Conservation (phyloP, 2,113 vertebrate species). For the Carassius gibelio region DNA sequence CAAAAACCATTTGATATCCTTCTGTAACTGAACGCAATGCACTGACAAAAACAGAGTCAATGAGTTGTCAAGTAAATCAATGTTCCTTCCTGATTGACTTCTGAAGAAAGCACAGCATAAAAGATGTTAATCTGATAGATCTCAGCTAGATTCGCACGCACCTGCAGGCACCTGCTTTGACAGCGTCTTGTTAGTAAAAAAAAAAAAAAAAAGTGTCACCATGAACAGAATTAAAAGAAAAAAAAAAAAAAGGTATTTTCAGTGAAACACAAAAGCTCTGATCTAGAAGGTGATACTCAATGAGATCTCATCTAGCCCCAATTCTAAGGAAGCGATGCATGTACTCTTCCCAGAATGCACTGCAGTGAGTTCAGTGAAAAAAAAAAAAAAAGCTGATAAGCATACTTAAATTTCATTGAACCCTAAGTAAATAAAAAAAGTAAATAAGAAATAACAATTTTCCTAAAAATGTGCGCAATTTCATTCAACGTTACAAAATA, state of each 20-base stretch:
- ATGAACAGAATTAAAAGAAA: not conserved
- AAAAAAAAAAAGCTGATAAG: not conserved
- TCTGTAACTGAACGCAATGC: not conserved
- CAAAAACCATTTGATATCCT: not conserved
- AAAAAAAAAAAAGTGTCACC: not conserved
- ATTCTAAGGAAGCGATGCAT: not conserved
- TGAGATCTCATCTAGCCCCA: not conserved
- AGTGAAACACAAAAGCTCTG: not conserved
- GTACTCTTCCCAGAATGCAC: not conserved
- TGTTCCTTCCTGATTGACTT: slow-evolving; percentile 35
- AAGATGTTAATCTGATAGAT: slow-evolving; percentile 20
- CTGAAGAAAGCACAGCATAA: slow-evolving; percentile 19
- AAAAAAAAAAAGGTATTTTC: not conserved
- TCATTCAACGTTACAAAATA: not conserved
- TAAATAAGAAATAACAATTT: not conserved
- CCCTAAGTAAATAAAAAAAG: not conserved
- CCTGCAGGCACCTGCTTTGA: slow-evolving; percentile 11
- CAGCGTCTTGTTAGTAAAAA: not conserved
- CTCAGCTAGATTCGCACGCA: not conserved
- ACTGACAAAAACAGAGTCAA: slow-evolving; percentile 13
- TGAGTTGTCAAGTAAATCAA: slow-evolving; percentile 6
- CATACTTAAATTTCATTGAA: not conserved
- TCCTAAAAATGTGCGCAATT: not conserved
- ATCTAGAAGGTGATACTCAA: not conserved
- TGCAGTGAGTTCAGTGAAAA: not conserved